Evolutionary conservation across 2,113 vertebrate species (phyloP), one percentile per base, ranked within the genome.

Genomic region (Ploceus nigricollis): DNA sequence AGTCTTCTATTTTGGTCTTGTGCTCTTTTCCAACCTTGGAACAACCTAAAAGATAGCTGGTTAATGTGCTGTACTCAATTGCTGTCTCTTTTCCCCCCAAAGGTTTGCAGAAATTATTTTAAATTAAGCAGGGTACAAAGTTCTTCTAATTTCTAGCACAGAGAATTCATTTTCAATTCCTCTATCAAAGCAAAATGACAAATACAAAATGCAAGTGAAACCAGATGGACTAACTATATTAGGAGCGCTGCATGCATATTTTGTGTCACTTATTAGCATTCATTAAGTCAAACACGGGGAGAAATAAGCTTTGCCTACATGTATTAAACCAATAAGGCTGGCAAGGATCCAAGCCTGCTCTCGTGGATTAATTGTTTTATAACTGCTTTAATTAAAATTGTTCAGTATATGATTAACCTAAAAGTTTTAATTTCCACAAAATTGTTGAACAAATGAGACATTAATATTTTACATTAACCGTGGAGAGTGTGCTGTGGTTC

Each of bases 341-440:
- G 98, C 98, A 87, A 40, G 70, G 92, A 95, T 98, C 98, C 98
- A 98, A 97, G 93, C 69, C 95, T 92, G 97, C 97, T 97, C 98
- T 98, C 70, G 40, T 98, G 98, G 96, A 98, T 98, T 98, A 98
- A 98, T 98, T 98, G 97, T 98, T 98, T 98, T 98, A 97, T 98
- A 98, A 98, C 98, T 97, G 98, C 97, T 98, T 98, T 98, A 98
- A 98, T 98, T 98, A 98, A 98, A 98, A 98, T 97, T 98, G 96
- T 97, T 98, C 97, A 96, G 97, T 98, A 97, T 98, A 98, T 98
- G 97, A 98, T 98, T 98, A 98, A 98, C 98, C 97, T 98, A 98
- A 98, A 98, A 98, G 97, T 98, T 98, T 98, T 98, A 98, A 98
- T 98, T 98, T 98, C 97, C 97, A 97, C 97, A 96, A 98, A 98